A percentile compares a stretch with the other conserved stretches of the same genome.
These are phyloP conservation scores for Brachypodius melanocephalos DNA, from an alignment of 2,113 vertebrate genomes.

Conservation along the genomic window DNA sequence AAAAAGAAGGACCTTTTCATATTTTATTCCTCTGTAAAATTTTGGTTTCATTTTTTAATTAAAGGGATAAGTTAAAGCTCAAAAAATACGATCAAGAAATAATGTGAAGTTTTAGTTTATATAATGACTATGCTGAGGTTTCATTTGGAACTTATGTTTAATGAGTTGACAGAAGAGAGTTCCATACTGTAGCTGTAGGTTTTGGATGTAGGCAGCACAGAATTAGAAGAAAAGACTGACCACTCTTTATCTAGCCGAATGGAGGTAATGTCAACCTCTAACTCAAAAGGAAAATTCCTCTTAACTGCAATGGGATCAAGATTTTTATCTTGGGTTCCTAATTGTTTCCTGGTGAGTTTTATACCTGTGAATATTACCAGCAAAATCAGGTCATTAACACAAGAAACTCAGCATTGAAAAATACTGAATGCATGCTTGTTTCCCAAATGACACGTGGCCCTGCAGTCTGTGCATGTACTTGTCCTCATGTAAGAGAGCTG, in stretches of 20 bases:
- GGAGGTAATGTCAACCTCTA: neutral
- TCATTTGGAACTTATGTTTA: neutral
- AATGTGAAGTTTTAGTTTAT: neutral
- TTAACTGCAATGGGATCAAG: neutral
- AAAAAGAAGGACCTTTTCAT: neutral
- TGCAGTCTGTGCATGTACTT: neutral
- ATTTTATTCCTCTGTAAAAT: neutral
- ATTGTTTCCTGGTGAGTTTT: conserved; percentile 22
- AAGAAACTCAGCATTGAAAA: neutral
- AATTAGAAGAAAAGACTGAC: neutral
- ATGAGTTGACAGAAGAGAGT: neutral
- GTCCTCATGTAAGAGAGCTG: conserved; percentile 22
- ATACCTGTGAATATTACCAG: neutral
- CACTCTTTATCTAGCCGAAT: neutral
- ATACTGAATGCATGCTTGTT: conserved; percentile 3
- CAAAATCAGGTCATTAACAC: neutral
- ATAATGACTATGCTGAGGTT: neutral
- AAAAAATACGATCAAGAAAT: neutral
- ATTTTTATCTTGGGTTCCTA: neutral
- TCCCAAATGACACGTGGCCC: neutral
- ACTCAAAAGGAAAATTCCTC: neutral
- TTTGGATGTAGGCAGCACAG: neutral
- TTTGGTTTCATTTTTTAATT: neutral
- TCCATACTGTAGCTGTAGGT: neutral
- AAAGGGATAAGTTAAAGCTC: neutral